phyloP scores from a whole-genome alignment of 2,888 invertebrate genomes.

The Pseudeuparius sepicola region DNA sequence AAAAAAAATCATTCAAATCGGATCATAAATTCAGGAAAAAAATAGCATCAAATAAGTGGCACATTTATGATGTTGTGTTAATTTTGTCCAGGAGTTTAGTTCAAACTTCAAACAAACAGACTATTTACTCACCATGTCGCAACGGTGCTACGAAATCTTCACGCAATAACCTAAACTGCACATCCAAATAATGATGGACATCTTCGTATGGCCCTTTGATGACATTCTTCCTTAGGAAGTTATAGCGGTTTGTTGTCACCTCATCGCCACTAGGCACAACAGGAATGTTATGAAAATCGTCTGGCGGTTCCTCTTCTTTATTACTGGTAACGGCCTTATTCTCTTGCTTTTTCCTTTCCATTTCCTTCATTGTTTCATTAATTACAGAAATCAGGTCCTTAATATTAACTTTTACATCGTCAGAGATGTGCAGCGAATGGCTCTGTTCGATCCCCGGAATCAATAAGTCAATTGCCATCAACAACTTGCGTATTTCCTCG shows the following conservation, averaged over 20 bases:
- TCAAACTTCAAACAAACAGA: too few species aligned
- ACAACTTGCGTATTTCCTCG: constrained; percentile 5
- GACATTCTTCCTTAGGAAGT: constrained; percentile 49
- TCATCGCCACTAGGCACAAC: constrained; percentile 45
- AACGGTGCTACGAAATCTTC: constrained; percentile 74
- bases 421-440: constrained; percentile 13
- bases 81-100: too few species aligned
- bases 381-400: neutral
- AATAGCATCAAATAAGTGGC: too few species aligned
- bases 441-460: constrained; percentile 12
- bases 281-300: constrained; percentile 44
- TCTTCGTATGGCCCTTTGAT: constrained; percentile 51
- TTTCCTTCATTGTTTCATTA: neutral
- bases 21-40: too few species aligned
- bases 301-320: constrained; percentile 16
- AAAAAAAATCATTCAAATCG: too few species aligned
- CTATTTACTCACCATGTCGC: constrained; percentile 62
- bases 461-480: constrained; percentile 9
- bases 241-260: constrained; percentile 28
- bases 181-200: constrained; percentile 64
- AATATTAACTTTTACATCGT: constrained; percentile 13
- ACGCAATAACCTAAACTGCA: constrained; percentile 66
- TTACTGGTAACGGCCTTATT: neutral
- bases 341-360: neutral
- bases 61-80: too few species aligned